These are phyloP conservation scores for Channa argus DNA, from an alignment of 2,113 vertebrate species.

Conservation along the genomic window DNA sequence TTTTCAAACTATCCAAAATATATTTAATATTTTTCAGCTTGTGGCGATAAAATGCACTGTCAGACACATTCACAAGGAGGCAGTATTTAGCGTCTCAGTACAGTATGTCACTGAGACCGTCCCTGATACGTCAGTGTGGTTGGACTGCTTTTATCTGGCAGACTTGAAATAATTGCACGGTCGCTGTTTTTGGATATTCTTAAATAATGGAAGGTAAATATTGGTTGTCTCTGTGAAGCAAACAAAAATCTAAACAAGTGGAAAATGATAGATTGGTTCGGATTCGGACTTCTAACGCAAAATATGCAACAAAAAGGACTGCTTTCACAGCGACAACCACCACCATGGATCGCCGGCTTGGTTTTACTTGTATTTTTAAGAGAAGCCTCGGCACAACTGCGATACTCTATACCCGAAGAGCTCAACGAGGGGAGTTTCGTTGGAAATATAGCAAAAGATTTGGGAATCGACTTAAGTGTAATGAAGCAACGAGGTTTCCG, in stretches of 20 bases:
- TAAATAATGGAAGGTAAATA: rapidly evolving
- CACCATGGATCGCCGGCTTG: conserved; percentile 8
- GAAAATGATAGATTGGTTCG: neutral
- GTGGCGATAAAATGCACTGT: neutral
- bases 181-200: neutral
- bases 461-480: conserved; percentile 64
- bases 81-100: conserved; percentile 17
- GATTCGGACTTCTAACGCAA: neutral
- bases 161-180: neutral
- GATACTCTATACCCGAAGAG: conserved; percentile 75
- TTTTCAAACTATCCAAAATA: too few species aligned
- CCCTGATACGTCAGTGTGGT: neutral
- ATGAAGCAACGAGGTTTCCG: conserved; percentile 68
- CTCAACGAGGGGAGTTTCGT: conserved; percentile 64
- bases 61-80: conserved; percentile 45
- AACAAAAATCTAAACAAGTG: neutral
- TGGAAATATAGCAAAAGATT: conserved; percentile 76
- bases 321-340: conserved; percentile 40
- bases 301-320: conserved; percentile 61
- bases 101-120: neutral
- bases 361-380: conserved; percentile 40
- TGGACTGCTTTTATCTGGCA: neutral
- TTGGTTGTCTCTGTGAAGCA: neutral
- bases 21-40: neutral
- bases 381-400: conserved; percentile 63